Percentiles rank a stretch among this genome's conserved stretches.
Conservation (phyloP, 1,140 invertebrate species). For the Microvelia longipes region DNA sequence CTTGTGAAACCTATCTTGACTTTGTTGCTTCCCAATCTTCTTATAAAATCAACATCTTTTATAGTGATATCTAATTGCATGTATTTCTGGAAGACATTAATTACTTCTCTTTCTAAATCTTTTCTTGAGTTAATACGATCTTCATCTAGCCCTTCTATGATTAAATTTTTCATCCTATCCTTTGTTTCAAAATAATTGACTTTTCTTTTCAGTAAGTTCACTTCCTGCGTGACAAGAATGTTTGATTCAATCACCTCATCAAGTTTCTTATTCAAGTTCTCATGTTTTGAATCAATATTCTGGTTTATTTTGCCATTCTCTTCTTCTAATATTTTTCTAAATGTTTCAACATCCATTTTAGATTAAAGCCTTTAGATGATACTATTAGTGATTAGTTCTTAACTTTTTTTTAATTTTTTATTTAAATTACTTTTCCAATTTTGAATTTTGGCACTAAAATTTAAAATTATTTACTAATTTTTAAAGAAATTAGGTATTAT, state of each 20-base stretch:
- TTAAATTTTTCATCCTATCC: background rate
- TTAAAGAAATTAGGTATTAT: too few relatives aligned
- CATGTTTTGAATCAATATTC: background rate
- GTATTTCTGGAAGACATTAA: background rate
- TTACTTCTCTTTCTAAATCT: background rate
- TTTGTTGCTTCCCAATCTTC: too few relatives aligned
- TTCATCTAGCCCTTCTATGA: background rate
- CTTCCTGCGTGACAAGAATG: background rate
- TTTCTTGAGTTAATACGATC: background rate
- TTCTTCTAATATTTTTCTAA: too few relatives aligned
- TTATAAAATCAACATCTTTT: too few relatives aligned
- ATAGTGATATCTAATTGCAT: background rate
- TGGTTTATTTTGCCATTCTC: too few relatives aligned
- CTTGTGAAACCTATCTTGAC: background rate
- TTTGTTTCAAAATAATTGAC: background rate
- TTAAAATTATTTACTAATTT: too few relatives aligned
- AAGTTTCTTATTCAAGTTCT: background rate
- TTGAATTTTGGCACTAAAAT: too few relatives aligned
- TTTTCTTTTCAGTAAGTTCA: background rate
- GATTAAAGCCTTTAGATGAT: too few relatives aligned
- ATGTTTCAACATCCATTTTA: too few relatives aligned
- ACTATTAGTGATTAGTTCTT: too few relatives aligned
- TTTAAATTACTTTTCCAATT: too few relatives aligned
- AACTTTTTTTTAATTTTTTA: too few relatives aligned
- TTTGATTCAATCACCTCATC: background rate